Evolutionary conservation across 1,140 invertebrate species (phyloP), one percentile per base, ranked within the genome.

Genomic region (Hyles euphorbiae): DNA sequence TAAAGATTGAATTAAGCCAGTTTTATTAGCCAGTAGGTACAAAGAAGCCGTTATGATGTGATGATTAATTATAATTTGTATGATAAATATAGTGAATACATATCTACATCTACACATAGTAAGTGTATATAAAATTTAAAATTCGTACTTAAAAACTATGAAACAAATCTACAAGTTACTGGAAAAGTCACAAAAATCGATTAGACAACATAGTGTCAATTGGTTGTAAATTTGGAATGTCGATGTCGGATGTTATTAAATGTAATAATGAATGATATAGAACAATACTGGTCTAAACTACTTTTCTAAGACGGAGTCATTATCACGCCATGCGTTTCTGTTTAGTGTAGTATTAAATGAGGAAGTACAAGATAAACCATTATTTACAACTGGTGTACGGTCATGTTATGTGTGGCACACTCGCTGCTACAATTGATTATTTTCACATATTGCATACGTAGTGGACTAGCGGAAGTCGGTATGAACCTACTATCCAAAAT

Each of bases 291-390:
- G 8, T 40, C 36, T 40, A 40, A 8, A 7, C 53, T 56, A 56
- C 11, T 9, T 34, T 33, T 50, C 47, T 56, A 40, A 45, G 22
- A 46, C 5, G 12, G 45, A 47, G n/a, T 56, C 4, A 22, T 53
- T 6, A 46, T 53, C 50, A 58, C 57, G 52, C 46, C 58, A 60
- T 60, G 58, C 58, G 52, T n/a, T 53, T 34, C 10, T n/a, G 33
- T 58, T 48, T 60, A 40, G 43, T 54, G 7, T 5, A 7, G 7
- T 5, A 7, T 53, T 34, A 10, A 36, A 40, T 36, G 34, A 40
- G 9, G 40, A 59, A 36, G 52, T 32, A 54, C 36, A 60, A 54
- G 22, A 45, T 43, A 36, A 58, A 2, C 10, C 45, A 46, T 46
- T 60, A 60, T 60, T 10, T 60, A 60, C 58, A 60, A 43, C 36